Base-by-base conservation (phyloP, 2,888 invertebrate genomes). In the Tineola bisselliella region DNA sequence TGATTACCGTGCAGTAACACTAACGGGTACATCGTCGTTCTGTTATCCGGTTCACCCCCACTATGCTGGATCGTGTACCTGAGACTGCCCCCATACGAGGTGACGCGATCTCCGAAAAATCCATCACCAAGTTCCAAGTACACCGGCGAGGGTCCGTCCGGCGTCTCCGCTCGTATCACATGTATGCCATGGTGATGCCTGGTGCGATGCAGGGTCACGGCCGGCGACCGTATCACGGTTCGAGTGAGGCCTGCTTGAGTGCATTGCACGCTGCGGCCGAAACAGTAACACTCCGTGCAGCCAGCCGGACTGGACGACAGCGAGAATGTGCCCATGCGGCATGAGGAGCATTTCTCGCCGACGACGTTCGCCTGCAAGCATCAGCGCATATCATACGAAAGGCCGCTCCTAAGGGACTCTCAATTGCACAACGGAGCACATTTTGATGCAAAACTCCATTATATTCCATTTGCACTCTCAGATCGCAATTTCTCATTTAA, bases 211-310 rank as follows among this genome's bases (percentile, higher is more conserved):
- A 90, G 67, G 64, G 89, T 89, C 44, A 88, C 70, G 0, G 89
- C 83, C 56, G 89, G 82, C 63, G 90, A 88, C 69, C 92, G 89
- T 44, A 94, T 90, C 75, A 94, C 93, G 10, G 93, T 93, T 91
- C 98, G 95, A 0, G 93, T 91, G 63, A 94, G 91, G 25, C 90
- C 89, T 0, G 96, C 94, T 77, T 96, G 95, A 38, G 89, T 84
- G 77, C 98, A 99, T 61, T 89, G 89, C 3, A 91, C 88, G 59
- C 94, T 93, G 69, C 96, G 89, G 0, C 94, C 95, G 81, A 98
- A 99, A 84, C 99, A 99, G 88, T 97, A 99, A 79, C 99, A 99
- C 63, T 93, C 91, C 0, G 96, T 96, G 77, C 99, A 99, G 8
- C 99, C 99, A 61, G 90, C 90, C 0, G 93, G 91, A 77, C 94